Evolutionary conservation across 23 tunicate species (phyloP).

Genomic region (Diplosoma virens): DNA sequence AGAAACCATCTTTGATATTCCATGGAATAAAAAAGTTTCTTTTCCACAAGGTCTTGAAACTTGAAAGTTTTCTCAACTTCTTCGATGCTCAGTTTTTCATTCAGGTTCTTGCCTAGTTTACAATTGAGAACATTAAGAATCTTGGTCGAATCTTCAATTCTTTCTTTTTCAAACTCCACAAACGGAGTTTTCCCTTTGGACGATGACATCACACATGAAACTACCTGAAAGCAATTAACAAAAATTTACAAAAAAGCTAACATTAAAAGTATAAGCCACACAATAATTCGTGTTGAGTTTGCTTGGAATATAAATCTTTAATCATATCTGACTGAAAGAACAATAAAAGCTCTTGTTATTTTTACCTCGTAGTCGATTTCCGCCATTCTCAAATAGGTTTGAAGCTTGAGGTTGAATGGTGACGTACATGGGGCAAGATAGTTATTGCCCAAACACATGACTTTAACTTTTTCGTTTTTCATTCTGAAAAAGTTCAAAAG

Average conservation of each 20-base stretch:
- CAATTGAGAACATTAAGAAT: slow-evolving; percentile 34
- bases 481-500: too few relatives aligned
- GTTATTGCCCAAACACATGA: slow-evolving; percentile 21
- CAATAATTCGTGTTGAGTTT: neutral
- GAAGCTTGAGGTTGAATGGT: slow-evolving; percentile 38
- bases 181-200: slow-evolving; percentile 57
- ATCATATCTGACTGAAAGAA: neutral
- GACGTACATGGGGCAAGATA: slow-evolving; percentile 28
- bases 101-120: slow-evolving; percentile 22
- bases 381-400: slow-evolving; percentile 59
- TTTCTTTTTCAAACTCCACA: slow-evolving; percentile 31
- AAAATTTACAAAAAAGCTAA: neutral
- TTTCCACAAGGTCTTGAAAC: slow-evolving; percentile 39
- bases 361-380: slow-evolving; percentile 45
- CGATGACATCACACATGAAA: slow-evolving; percentile 11
- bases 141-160: slow-evolving; percentile 32
- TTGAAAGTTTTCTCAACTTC: slow-evolving; percentile 35
- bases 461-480: too few relatives aligned
- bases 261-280: neutral
- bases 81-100: slow-evolving; percentile 10
- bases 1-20: slow-evolving; percentile 49
- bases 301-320: neutral
- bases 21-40: slow-evolving; percentile 38
- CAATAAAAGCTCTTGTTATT: neutral
- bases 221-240: neutral